Conservation (phyloP, 2,888 invertebrate genomes). For the Uropetala carovei region DNA sequence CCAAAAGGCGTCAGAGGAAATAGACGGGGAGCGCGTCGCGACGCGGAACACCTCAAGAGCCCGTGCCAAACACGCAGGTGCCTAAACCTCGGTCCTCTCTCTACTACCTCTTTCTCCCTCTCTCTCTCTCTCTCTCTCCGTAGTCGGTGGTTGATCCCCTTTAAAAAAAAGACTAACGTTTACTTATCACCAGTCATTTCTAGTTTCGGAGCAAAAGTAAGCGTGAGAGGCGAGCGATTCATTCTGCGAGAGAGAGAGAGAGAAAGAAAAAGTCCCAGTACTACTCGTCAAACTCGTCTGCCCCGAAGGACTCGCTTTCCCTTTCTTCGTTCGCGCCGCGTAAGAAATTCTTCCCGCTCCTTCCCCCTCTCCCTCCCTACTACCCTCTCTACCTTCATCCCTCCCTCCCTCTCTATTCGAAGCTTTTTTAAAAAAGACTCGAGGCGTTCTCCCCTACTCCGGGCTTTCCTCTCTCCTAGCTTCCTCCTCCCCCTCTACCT, state of each 20-base stretch:
- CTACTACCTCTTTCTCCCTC: background rate
- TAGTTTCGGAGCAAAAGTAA: background rate
- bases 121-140: no score
- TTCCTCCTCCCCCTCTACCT: background rate
- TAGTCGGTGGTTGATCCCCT: background rate
- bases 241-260: background rate
- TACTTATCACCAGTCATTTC: background rate
- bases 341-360: background rate
- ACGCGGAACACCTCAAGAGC: background rate
- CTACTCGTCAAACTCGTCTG: conserved; percentile 52
- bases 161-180: background rate
- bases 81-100: background rate
- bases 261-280: background rate
- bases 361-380: background rate
- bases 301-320: background rate
- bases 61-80: conserved; percentile 18
- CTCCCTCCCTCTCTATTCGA: background rate
- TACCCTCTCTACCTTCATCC: background rate
- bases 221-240: background rate
- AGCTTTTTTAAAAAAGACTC: no score
- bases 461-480: background rate
- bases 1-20: background rate
- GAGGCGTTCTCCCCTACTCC: background rate
- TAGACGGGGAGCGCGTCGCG: background rate
- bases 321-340: conserved; percentile 14